Percentiles rank a stretch among this genome's conserved stretches.
These are phyloP conservation scores for Drosophila merina DNA, from an alignment of 2,888 invertebrate species.

Conservation along the genomic window DNA sequence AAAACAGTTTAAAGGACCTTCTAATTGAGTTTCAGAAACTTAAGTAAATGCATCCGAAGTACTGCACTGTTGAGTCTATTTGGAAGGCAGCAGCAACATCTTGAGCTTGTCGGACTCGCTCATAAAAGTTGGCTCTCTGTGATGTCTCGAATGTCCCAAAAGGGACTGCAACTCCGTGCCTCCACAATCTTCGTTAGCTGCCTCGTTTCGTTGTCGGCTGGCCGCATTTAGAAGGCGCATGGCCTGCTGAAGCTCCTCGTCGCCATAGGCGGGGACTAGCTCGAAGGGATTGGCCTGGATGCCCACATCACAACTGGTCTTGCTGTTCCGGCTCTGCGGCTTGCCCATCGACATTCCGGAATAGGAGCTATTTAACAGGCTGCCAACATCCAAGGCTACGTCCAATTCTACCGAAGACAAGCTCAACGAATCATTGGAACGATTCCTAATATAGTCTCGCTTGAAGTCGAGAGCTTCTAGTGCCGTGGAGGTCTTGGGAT, in stretches of 20 bases:
- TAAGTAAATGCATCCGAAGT: constrained; percentile 66
- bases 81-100: constrained; percentile 84
- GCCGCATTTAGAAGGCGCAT: constrained; percentile 79
- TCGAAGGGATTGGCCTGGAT: constrained; percentile 86
- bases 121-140: constrained; percentile 76
- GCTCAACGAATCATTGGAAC: constrained; percentile 71
- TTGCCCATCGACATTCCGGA: constrained; percentile 85
- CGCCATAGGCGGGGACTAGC: constrained; percentile 82
- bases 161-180: constrained; percentile 81
- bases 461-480: constrained; percentile 61
- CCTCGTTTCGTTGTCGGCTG: constrained; percentile 73
- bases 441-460: constrained; percentile 65
- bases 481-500: constrained; percentile 21
- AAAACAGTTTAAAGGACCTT: constrained; percentile 15
- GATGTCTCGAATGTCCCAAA: constrained; percentile 58
- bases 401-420: constrained; percentile 85
- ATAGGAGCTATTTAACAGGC: constrained; percentile 82
- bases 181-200: constrained; percentile 54
- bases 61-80: constrained; percentile 54
- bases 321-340: constrained; percentile 85
- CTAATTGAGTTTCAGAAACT: constrained; percentile 41
- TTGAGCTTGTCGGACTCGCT: constrained; percentile 84
- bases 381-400: constrained; percentile 74
- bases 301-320: constrained; percentile 86
- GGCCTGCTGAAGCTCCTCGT: constrained; percentile 75